phyloP scores from a whole-genome alignment of 1,140 invertebrate genomes.

The Drosophila sproati region DNA sequence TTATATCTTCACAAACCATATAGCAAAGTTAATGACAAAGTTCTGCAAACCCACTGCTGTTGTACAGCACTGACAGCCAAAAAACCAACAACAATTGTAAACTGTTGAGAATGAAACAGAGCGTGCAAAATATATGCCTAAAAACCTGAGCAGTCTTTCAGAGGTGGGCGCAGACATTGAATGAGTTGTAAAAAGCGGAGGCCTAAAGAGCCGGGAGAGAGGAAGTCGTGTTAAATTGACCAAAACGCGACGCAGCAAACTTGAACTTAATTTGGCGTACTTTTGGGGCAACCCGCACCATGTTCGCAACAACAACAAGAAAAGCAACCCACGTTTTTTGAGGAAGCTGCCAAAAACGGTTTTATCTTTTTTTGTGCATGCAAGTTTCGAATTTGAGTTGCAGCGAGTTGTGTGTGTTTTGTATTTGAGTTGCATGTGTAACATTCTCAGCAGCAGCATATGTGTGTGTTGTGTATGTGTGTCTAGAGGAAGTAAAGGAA shows the following conservation, averaged over 20 bases:
- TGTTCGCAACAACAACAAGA: conserved; percentile 2
- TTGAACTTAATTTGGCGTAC: conserved; percentile 54
- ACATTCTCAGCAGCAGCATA: too few species aligned
- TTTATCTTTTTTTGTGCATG: neutral
- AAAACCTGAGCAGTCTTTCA: conserved; percentile 37
- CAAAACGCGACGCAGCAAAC: conserved; percentile 54
- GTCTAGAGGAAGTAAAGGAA: conserved; percentile 53
- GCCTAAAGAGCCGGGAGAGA: neutral
- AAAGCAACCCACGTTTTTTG: neutral
- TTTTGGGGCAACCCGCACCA: conserved; percentile 38
- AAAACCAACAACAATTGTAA: conserved; percentile 26
- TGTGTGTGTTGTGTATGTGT: conserved; percentile 1
- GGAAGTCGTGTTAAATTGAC: conserved; percentile 50
- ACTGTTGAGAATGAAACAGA: conserved; percentile 48
- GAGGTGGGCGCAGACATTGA: conserved; percentile 18
- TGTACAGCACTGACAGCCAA: conserved; percentile 12
- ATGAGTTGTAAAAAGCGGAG: neutral
- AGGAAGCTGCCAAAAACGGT: conserved; percentile 7
- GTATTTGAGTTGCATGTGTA: neutral
- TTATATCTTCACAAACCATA: neutral
- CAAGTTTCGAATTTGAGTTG: neutral
- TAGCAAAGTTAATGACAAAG: conserved; percentile 17
- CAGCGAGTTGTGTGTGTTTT: conserved; percentile 4
- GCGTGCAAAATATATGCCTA: conserved; percentile 55
- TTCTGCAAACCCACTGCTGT: conserved; percentile 24